These are phyloP conservation scores for Acanthurus lineatus DNA, from an alignment of 2,797 vertebrate genomes.

Conservation along the genomic window DNA sequence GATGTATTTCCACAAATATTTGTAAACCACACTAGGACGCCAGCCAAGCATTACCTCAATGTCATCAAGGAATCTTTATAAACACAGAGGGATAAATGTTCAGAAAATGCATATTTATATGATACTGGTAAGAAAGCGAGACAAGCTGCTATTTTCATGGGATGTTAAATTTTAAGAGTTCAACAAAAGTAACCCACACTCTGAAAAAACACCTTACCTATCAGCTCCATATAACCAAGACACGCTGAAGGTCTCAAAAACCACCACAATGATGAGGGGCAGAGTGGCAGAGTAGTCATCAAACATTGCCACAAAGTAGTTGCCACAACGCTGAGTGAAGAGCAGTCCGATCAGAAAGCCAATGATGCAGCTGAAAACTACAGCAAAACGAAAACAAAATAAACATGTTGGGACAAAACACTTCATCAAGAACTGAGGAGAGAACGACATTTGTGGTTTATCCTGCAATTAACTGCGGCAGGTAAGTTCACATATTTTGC, in stretches of 20 bases:
- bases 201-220: constrained; percentile 77
- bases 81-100: constrained; percentile 10
- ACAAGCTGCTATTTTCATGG: not conserved
- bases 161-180: not conserved
- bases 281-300: constrained; percentile 88
- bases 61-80: constrained; percentile 87
- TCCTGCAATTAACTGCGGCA: too few relatives aligned
- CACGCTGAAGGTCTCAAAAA: constrained; percentile 88
- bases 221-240: constrained; percentile 89
- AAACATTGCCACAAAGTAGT: constrained; percentile 90
- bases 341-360: constrained; percentile 88
- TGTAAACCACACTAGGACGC: constrained; percentile 81
- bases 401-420: fast-evolving
- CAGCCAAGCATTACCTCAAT: constrained; percentile 82
- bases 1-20: constrained; percentile 88
- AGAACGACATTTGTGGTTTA: too few relatives aligned
- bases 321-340: constrained; percentile 88
- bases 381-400: not conserved
- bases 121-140: too few relatives aligned
- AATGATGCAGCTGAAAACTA: constrained; percentile 82
- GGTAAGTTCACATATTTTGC: too few relatives aligned
- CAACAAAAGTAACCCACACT: too few relatives aligned
- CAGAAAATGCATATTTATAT: not conserved
- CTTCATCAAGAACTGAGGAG: too few relatives aligned
- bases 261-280: constrained; percentile 87